Percentiles rank a stretch among this genome's conserved stretches.
phyloP scores from a whole-genome alignment of 2,888 invertebrate species.

The Volucella zonaria region DNA sequence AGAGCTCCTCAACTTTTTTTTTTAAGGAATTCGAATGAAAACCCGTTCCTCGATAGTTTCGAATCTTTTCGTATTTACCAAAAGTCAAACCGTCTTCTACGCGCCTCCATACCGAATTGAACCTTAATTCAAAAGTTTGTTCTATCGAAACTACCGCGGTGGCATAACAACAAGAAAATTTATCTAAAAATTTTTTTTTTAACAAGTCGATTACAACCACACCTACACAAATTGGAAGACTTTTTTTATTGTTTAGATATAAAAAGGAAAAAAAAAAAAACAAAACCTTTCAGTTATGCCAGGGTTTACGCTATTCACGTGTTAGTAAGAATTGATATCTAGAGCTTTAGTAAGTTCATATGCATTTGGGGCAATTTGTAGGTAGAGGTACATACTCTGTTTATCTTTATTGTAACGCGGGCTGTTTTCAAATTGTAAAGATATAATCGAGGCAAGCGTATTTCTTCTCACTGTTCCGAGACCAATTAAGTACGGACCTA shows the following conservation, averaged over 20 bases:
- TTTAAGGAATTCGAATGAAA: conserved; percentile 27
- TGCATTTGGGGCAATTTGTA: conserved; percentile 2
- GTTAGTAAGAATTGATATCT: conserved; percentile 6
- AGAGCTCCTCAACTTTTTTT: not conserved
- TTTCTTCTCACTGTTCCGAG: conserved; percentile 19
- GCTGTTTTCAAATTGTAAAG: conserved; percentile 53
- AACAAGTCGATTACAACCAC: conserved; percentile 20
- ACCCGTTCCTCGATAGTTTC: conserved; percentile 5
- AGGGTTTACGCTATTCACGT: conserved; percentile 1
- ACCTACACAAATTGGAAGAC: conserved; percentile 14
- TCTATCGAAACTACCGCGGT: conserved; percentile 10
- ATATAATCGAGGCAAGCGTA: conserved; percentile 27
- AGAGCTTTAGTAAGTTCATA: conserved; percentile 25
- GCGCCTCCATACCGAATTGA: conserved; percentile 44
- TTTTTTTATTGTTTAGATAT: conserved; percentile 26
- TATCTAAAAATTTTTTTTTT: conserved; percentile 51
- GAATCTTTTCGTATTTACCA: not conserved
- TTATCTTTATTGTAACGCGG: conserved; percentile 57
- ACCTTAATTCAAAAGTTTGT: conserved; percentile 18
- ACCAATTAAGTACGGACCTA: conserved; percentile 29
- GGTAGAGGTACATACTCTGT: not conserved
- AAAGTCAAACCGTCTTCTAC: conserved; percentile 31
- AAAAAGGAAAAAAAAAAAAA: not conserved
- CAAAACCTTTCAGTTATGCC: not conserved
- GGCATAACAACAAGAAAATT: conserved; percentile 37